Percentiles rank a stretch among this genome's conserved stretches.
These are phyloP conservation scores for Phainopepla nitens DNA, from an alignment of 2,113 vertebrate species.

Conservation along the genomic window DNA sequence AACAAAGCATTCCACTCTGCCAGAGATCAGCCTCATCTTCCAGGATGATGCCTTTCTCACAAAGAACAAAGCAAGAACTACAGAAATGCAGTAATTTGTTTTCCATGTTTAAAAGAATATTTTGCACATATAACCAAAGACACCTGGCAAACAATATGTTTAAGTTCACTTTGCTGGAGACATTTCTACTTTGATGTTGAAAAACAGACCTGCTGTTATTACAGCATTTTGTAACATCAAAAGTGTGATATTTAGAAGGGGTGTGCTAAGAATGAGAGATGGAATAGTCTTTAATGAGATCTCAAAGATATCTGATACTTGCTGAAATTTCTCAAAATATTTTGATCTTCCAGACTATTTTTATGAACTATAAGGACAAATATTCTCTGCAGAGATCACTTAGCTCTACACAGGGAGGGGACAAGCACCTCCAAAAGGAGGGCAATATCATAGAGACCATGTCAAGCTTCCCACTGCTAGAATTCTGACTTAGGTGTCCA, in stretches of 20 bases:
- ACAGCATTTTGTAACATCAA: not conserved
- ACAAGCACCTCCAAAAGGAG: not conserved
- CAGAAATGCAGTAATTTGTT: not conserved
- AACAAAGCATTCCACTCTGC: not conserved
- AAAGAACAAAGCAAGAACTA: not conserved
- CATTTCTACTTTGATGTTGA: not conserved
- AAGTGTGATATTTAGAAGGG: conserved; percentile 10
- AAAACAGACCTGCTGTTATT: not conserved
- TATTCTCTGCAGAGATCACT: conserved; percentile 6
- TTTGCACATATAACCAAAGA: not conserved
- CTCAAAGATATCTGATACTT: conserved; percentile 24
- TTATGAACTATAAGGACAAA: conserved; percentile 22
- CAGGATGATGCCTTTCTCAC: not conserved
- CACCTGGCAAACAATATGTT: not conserved
- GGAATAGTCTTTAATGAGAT: not conserved
- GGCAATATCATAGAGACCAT: not conserved
- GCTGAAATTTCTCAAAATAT: conserved; percentile 40
- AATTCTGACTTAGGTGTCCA: not conserved
- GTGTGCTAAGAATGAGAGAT: not conserved
- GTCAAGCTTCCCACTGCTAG: not conserved
- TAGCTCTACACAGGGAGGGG: not conserved
- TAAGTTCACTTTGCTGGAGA: not conserved
- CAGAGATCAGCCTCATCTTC: not conserved
- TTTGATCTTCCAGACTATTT: conserved; percentile 38
- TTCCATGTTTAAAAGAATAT: not conserved